Base-by-base conservation (phyloP, 2,888 invertebrate genomes). In the Flexamia atlantica region DNA sequence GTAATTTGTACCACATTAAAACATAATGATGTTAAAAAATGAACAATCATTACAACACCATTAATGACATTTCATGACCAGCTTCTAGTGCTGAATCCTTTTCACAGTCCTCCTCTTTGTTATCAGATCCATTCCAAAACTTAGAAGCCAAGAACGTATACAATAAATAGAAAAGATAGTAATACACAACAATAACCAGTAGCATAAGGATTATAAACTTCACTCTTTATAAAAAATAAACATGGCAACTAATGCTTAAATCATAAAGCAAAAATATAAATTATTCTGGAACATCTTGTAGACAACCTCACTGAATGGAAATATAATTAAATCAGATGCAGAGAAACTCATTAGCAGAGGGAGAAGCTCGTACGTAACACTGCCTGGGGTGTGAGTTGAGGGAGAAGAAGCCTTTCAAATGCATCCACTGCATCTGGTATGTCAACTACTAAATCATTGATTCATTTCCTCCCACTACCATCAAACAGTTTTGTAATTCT, bases 131-230 rank as follows among this genome's bases (percentile, higher is more conserved):
- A 28, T 64, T 64, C 30, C 64, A 30, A 28, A 2, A 72, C 23
- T 72, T 72, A 20, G 64, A 64, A 23, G 42, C 25, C 46, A 81
- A 25, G 30, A 68, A 40, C 10, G 32, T 68, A 46, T 68, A 81
- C 28, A 81, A 25, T 30, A 81, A 68, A 46, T 81, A 81, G 60
- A 81, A 81, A 17, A 81, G 46, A 25, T 81, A 81, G 57, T 81
- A 81, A 42, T 81, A 81, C 28, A 81, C 25, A 25, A 64, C 25
- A 28, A 81, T 81, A 7, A 81, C 30, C 28, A 81, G 57, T 32
- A 81, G n/a, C 81, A 81, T 81, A 36, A 14, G 53, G 30, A 12
- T 5, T 53, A 23, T n/a, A n/a, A n/a, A n/a, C n/a, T n/a, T n/a
- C n/a, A n/a, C n/a, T n/a, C n/a, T n/a, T n/a, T n/a, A n/a, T n/a